Conservation (phyloP, 2,797 vertebrate species). For the Oophaga sylvatica region DNA sequence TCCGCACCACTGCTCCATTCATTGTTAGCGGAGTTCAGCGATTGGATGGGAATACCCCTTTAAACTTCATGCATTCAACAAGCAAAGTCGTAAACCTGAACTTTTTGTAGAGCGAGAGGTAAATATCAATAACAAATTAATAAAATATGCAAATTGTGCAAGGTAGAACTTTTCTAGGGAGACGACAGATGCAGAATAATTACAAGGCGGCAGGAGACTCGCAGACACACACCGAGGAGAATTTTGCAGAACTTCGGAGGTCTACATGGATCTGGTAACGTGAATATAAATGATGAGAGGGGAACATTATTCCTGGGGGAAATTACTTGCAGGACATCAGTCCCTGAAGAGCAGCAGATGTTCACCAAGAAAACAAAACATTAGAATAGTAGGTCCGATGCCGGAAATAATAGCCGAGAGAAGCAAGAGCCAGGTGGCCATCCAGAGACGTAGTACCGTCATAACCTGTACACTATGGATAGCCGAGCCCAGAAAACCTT, state of each 20-base stretch:
- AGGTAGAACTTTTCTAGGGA: conserved; percentile 62
- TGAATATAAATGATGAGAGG: conserved; percentile 5
- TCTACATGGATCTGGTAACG: neutral
- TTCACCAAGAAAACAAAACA: neutral
- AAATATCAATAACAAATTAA: conserved; percentile 26
- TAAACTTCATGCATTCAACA: neutral
- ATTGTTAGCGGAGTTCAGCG: neutral
- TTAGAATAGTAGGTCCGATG: neutral
- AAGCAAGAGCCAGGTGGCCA: neutral
- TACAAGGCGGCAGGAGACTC: conserved; percentile 51
- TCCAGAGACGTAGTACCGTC: too few species aligned
- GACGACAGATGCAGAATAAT: conserved; percentile 62
- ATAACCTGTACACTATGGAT: neutral
- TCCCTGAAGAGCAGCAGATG: conserved; percentile 63
- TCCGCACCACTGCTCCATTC: too few species aligned
- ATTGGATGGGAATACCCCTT: neutral
- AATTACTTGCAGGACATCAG: conserved; percentile 28
- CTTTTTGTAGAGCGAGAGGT: neutral
- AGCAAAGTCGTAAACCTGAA: neutral
- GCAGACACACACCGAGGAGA: neutral
- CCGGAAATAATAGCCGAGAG: neutral
- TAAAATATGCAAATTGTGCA: conserved; percentile 52
- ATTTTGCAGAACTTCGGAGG: neutral
- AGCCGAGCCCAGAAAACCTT: neutral
- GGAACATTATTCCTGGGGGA: neutral